These are phyloP conservation scores for Arion vulgaris DNA, from an alignment of 1,140 invertebrate species.

Conservation along the genomic window DNA sequence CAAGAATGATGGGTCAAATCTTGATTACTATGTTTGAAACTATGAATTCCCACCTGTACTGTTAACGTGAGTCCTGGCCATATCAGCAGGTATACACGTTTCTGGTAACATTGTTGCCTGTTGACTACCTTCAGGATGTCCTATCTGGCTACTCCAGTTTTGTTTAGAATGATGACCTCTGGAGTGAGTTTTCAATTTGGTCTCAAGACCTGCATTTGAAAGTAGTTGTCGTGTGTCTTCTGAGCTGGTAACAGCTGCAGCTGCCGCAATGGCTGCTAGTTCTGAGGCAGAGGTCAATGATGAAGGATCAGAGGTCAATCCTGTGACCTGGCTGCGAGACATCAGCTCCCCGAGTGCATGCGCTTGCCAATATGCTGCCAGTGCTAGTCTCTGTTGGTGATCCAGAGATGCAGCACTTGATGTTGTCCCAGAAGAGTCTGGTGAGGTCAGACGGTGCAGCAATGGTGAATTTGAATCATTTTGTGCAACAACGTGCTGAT, in stretches of 20 bases:
- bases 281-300: constrained; percentile 20
- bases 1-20: background rate
- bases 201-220: background rate
- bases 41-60: background rate
- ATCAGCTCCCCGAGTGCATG: constrained; percentile 22
- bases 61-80: constrained; percentile 22
- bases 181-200: constrained; percentile 9
- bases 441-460: constrained; percentile 16
- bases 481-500: constrained; percentile 12
- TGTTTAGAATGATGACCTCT: constrained; percentile 12
- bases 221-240: constrained; percentile 17
- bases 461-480: background rate
- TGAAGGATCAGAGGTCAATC: constrained; percentile 25
- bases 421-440: background rate
- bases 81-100: constrained; percentile 35
- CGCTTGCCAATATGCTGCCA: constrained; percentile 37
- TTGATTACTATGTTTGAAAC: background rate
- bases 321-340: constrained; percentile 18
- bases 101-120: constrained; percentile 38
- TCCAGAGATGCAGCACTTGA: background rate
- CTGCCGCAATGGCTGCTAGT: constrained; percentile 28
- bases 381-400: constrained; percentile 20
- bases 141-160: background rate
- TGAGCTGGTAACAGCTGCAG: constrained; percentile 10
- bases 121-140: background rate